Evolutionary conservation across 2,797 vertebrate species (phyloP).

Genomic region (Salmo trutta): DNA sequence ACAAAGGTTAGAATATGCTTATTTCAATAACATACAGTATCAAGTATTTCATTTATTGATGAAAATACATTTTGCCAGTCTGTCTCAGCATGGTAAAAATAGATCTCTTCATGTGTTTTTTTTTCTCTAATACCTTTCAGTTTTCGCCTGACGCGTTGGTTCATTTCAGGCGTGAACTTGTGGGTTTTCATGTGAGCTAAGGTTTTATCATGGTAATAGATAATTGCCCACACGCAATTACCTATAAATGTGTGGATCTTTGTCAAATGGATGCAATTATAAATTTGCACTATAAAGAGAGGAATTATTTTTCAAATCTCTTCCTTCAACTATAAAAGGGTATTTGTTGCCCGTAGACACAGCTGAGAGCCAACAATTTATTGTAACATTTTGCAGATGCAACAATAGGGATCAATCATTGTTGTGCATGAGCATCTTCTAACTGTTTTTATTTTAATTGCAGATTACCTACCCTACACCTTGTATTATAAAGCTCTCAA

Average conservation of each 20-base stretch:
- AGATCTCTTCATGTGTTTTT: background rate
- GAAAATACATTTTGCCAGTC: background rate
- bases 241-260: constrained; percentile 43
- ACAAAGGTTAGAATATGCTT: no score
- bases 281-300: constrained; percentile 56
- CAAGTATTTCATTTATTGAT: no score
- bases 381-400: constrained; percentile 51
- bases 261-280: constrained; percentile 38
- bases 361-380: constrained; percentile 53
- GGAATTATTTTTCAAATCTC: constrained; percentile 34
- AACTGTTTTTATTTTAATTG: constrained; percentile 55
- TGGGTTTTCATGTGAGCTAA: constrained; percentile 33
- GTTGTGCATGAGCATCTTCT: constrained; percentile 40
- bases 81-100: background rate
- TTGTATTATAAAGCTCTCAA: constrained; percentile 31
- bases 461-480: constrained; percentile 44
- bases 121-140: background rate
- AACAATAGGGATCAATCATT: constrained; percentile 41
- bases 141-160: background rate
- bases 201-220: constrained; percentile 53
- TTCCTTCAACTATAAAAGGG: constrained; percentile 36
- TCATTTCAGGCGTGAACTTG: constrained; percentile 42
- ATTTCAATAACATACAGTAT: no score
- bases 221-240: constrained; percentile 51
- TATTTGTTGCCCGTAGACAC: constrained; percentile 45